These are phyloP conservation scores for Agrochola lychnidis DNA, from an alignment of 2,888 invertebrate species.

Conservation along the genomic window DNA sequence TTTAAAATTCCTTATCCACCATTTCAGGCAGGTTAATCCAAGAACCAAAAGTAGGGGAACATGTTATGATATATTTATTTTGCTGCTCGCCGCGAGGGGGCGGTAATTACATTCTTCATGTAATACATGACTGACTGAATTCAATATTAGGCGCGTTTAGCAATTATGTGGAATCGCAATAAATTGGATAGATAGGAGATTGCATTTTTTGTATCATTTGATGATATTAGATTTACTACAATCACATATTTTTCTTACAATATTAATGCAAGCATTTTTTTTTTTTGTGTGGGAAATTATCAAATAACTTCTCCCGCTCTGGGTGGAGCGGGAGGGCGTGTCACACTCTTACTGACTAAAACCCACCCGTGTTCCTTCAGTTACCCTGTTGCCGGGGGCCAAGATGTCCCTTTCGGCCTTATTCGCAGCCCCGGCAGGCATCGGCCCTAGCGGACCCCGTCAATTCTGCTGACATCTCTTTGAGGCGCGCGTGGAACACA, in stretches of 20 bases:
- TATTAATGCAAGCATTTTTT: background rate
- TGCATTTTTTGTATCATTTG: slow-evolving; percentile 2
- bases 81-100: slow-evolving; percentile 47
- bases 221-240: background rate
- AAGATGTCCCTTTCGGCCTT: no score
- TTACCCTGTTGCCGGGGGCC: no score
- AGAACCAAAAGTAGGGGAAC: slow-evolving; percentile 44
- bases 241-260: background rate
- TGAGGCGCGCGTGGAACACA: no score
- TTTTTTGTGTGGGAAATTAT: no score
- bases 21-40: slow-evolving; percentile 28
- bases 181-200: slow-evolving; percentile 16
- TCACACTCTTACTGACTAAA: no score
- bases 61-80: slow-evolving; percentile 69
- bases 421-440: no score
- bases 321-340: no score
- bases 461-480: no score
- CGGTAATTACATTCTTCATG: slow-evolving; percentile 71
- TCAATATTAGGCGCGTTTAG: slow-evolving; percentile 43
- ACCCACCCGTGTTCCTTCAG: no score
- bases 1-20: slow-evolving; percentile 37
- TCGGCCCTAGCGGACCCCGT: no score
- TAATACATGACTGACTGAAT: slow-evolving; percentile 61
- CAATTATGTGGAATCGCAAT: slow-evolving; percentile 33
- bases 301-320: no score